Percentiles rank a stretch among this genome's conserved stretches.
Conservation (phyloP, 2,113 vertebrate genomes). For the Uria lomvia region DNA sequence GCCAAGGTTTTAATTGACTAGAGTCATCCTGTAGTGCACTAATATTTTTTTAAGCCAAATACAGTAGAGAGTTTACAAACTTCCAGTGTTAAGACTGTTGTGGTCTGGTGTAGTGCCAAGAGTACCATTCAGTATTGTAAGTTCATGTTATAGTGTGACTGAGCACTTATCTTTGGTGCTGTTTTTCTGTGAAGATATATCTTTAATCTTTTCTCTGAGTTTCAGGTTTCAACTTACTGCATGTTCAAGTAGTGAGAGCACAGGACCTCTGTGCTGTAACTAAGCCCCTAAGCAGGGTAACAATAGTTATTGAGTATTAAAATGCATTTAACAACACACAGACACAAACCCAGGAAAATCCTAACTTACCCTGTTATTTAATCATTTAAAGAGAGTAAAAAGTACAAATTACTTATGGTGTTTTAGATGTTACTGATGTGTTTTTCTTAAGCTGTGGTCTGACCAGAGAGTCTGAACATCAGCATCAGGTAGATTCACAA, state of each 20-base stretch:
- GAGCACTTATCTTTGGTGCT: background rate
- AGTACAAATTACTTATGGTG: background rate
- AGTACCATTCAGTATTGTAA: background rate
- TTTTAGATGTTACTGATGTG: background rate
- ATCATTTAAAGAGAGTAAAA: background rate
- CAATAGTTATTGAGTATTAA: background rate
- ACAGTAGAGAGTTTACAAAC: too few species aligned
- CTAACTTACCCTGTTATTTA: background rate
- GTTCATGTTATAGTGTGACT: accelerated
- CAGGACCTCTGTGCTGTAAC: background rate
- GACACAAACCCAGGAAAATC: background rate
- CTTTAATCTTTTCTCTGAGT: background rate
- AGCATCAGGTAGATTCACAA: background rate
- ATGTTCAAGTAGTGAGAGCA: background rate
- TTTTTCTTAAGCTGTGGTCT: background rate
- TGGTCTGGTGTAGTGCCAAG: background rate
- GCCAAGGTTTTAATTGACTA: background rate
- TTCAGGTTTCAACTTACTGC: background rate
- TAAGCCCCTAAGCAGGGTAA: background rate
- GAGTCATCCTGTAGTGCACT: background rate
- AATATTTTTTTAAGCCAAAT: background rate
- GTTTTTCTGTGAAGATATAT: background rate
- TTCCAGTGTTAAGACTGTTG: background rate
- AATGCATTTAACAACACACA: background rate
- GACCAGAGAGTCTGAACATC: background rate